Base-by-base conservation (phyloP, 1,140 invertebrate species). In the Magallana ariakensis region DNA sequence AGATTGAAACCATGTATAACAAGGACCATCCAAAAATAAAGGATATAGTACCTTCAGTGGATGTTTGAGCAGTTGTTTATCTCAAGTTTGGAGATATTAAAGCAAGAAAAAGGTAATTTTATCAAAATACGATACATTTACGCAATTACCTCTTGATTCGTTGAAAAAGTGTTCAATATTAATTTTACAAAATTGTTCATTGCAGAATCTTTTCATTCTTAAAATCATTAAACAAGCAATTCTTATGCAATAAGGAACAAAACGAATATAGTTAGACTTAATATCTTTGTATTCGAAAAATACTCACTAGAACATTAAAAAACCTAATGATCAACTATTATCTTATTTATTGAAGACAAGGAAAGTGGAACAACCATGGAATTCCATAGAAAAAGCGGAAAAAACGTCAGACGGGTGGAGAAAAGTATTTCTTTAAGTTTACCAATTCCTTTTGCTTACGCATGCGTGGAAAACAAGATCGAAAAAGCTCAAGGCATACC, bases 71-170 rank as follows among this genome's bases (percentile, higher is more conserved):
- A n/a, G 62, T 70, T 8, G 11, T 70, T 7, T 70, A 10, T 19
- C 62, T 70, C 10, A 70, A 70, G 19, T 70, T 70, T 70, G 62
- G 62, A 33, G 62, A 70, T 10, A 70, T 70, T 10, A 70, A 6
- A 10, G 62, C 62, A 22, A 22, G 26, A 70, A 22, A 70, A 22
- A 70, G 62, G 62, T 70, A 9, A 70, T 26, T 22, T 19, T n/a
- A n/a, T n/a, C n/a, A n/a, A n/a, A n/a, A n/a, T n/a, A n/a, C n/a
- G n/a, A n/a, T n/a, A n/a, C n/a, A n/a, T n/a, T n/a, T n/a, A n/a
- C n/a, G n/a, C n/a, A n/a, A n/a, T n/a, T n/a, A n/a, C n/a, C n/a
- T n/a, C n/a, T n/a, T n/a, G n/a, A n/a, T n/a, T n/a, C n/a, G n/a
- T n/a, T n/a, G n/a, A n/a, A n/a, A n/a, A n/a, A n/a, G n/a, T n/a